Conservation (phyloP, 2,113 vertebrate species). For the Seriola rivoliana region DNA sequence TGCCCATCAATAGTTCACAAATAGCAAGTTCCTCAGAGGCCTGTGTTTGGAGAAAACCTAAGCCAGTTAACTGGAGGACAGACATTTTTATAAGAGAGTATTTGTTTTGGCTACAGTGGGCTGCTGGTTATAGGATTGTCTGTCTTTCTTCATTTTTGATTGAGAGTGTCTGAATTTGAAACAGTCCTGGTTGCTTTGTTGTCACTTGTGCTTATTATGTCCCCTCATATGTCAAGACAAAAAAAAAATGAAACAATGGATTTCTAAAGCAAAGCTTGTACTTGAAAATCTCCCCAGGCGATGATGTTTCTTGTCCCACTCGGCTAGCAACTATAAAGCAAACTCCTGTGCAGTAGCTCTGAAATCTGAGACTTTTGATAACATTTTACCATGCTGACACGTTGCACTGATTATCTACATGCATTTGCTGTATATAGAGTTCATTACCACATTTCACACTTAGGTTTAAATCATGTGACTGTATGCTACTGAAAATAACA, state of each 20-base stretch:
- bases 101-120: constrained; percentile 5
- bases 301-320: neutral
- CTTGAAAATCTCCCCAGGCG: constrained; percentile 4
- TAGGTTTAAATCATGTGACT: constrained; percentile 48
- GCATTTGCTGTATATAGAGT: constrained; percentile 24
- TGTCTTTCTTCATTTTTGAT: constrained; percentile 34
- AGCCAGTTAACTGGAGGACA: constrained; percentile 1
- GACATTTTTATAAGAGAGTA: neutral
- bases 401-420: constrained; percentile 5
- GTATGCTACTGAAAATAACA: neutral
- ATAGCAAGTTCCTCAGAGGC: too few relatives aligned
- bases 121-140: neutral
- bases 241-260: constrained; percentile 30
- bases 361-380: neutral
- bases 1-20: too few relatives aligned
- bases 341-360: neutral
- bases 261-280: constrained; percentile 1
- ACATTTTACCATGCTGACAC: constrained; percentile 27
- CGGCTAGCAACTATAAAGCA: constrained; percentile 1
- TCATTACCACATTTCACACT: constrained; percentile 26
- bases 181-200: constrained; percentile 13
- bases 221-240: constrained; percentile 14
- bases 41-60: too few relatives aligned
- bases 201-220: constrained; percentile 14
- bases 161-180: constrained; percentile 13